A percentile compares a stretch with the other conserved stretches of the same genome.
Conservation (phyloP, 2,797 vertebrate genomes). For the Neosilurus hyrtlii region DNA sequence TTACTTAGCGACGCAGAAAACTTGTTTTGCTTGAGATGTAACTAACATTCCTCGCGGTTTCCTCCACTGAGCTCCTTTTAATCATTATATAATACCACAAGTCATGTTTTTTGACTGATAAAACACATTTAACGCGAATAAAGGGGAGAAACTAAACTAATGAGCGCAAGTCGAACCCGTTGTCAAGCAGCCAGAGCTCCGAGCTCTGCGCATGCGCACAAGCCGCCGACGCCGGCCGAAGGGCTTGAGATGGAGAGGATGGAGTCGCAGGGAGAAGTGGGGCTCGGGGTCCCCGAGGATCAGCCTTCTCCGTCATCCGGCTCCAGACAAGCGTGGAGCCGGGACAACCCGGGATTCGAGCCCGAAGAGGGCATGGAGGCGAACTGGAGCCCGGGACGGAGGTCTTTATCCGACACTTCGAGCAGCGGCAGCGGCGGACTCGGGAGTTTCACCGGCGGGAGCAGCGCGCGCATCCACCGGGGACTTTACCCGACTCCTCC, state of each 20-base stretch:
- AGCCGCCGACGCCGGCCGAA: constrained; percentile 61
- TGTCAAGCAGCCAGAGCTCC: constrained; percentile 37
- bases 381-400: constrained; percentile 83
- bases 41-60: background rate
- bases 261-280: constrained; percentile 71
- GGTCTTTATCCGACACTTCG: constrained; percentile 74
- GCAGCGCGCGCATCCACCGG: constrained; percentile 69
- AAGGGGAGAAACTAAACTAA: constrained; percentile 4
- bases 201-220: constrained; percentile 26
- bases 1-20: background rate
- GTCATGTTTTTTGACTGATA: background rate
- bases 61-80: background rate
- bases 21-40: background rate
- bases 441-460: constrained; percentile 65
- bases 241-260: constrained; percentile 81
- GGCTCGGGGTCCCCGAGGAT: constrained; percentile 65
- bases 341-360: constrained; percentile 93
- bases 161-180: constrained; percentile 47
- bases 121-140: background rate
- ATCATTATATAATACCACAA: background rate
- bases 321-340: constrained; percentile 93
- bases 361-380: constrained; percentile 88
- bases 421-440: constrained; percentile 73
- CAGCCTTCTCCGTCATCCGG: constrained; percentile 80
- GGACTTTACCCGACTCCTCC: constrained; percentile 69